Conservation (phyloP, 2,113 vertebrate genomes). For the Cacatua alba region DNA sequence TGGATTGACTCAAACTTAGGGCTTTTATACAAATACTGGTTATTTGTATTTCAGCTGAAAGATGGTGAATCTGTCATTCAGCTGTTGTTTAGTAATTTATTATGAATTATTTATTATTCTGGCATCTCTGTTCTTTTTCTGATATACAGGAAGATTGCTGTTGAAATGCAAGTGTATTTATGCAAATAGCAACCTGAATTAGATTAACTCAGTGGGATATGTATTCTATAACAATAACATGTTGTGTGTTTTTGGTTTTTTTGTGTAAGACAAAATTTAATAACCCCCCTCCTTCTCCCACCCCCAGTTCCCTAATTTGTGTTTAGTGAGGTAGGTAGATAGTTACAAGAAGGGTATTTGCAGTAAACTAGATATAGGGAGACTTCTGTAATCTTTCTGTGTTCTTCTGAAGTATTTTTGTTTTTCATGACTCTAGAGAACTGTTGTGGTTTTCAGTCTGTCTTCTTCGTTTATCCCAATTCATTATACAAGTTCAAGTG, state of each 20-base stretch:
- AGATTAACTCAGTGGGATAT: no score
- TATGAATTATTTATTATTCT: conserved; percentile 68
- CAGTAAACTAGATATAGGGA: not conserved
- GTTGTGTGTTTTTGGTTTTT: no score
- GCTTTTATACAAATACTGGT: conserved; percentile 29
- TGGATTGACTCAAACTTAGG: conserved; percentile 15
- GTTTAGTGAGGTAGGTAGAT: not conserved
- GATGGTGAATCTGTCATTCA: conserved; percentile 44
- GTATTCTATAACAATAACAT: no score
- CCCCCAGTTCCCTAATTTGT: not conserved
- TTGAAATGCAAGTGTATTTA: no score
- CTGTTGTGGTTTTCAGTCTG: not conserved
- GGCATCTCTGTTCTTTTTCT: not conserved
- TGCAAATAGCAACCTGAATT: no score
- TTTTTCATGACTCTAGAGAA: not conserved
- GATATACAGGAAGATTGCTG: no score
- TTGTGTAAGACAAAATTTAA: no score
- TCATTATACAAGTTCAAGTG: not conserved
- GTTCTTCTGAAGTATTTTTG: not conserved
- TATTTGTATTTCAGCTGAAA: conserved; percentile 45
- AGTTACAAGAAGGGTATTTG: not conserved
- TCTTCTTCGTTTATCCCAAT: not conserved
- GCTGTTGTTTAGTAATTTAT: conserved; percentile 47
- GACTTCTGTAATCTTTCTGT: not conserved
- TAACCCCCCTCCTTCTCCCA: no score